Base-by-base conservation (phyloP, 2,113 vertebrate species). In the Sinocyclocheilus maitianheensis region DNA sequence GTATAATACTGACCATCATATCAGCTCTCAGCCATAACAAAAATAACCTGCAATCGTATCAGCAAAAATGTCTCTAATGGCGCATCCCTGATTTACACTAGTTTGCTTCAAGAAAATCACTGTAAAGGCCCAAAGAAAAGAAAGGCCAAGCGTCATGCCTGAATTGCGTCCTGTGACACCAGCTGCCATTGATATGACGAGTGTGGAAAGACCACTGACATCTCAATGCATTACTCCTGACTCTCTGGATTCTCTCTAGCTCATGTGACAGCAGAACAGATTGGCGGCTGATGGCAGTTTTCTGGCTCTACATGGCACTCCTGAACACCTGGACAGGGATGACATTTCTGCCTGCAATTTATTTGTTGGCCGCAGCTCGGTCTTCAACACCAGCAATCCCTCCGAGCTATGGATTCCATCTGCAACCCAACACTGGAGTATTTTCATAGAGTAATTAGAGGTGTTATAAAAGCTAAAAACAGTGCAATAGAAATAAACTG, bases 201-300 rank as follows among this genome's bases (percentile, higher is more conserved):
- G 63, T 82, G 80, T 82, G 80, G 63, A 82, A 82, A 51, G 62
- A 53, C 40, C 80, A 13, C 63, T 69, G 80, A 82, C 80, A 20
- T 82, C 80, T 82, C 80, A 82, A 82, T 82, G 80, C 46, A 82
- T 82, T 82, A 67, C 16, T 34, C 48, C 80, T 82, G 80, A 82
- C 43, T 82, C 62, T 71, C 80, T 82, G 62, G 46, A 51, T 65
- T 81, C 79, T 81, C 40, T 81, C 40, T 80, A 65, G 22, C 60
- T 30, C 40, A 4, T 82, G 80, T 82, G 80, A 82, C 80, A 82
- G 80, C 80, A 82, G 80, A 71, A 82, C 80, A 71, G 80, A 82
- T 69, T 26, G 80, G 46, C 0, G 11, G 80, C 43, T 48, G 80
- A 71, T 69, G 46, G 46, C 80, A 82, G 62, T 82, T 69, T 82